These are phyloP conservation scores for Eptatretus atami DNA, from an alignment of 2,797 vertebrate genomes.

Conservation along the genomic window DNA sequence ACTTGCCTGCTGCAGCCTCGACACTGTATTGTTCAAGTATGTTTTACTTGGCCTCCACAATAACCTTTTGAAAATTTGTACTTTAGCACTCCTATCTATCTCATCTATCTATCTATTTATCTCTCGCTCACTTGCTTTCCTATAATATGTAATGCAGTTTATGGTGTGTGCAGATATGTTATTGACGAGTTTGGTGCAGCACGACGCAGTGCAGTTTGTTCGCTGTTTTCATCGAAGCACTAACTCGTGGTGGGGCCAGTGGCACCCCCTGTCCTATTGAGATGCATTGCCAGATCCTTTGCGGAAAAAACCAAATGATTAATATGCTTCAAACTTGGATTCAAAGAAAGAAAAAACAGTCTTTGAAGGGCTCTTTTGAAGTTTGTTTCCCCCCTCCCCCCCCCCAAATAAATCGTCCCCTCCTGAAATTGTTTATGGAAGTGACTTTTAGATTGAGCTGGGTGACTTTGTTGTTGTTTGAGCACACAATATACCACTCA, in stretches of 20 bases:
- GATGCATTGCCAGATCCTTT: slow-evolving; percentile 95
- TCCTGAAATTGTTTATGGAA: too few species aligned
- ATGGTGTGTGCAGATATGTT: slow-evolving; percentile 28
- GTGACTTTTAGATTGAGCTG: too few species aligned
- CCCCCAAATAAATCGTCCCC: too few species aligned
- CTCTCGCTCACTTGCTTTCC: too few species aligned
- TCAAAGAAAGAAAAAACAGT: too few species aligned
- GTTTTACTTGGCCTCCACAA: slow-evolving; percentile 9
- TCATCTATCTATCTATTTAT: too few species aligned
- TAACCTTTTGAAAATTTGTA: background rate
- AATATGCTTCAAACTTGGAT: background rate
- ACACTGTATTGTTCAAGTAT: slow-evolving; percentile 74
- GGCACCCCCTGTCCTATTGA: slow-evolving; percentile 79
- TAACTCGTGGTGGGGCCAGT: slow-evolving; percentile 52
- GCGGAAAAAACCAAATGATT: slow-evolving; percentile 26
- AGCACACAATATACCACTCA: too few species aligned
- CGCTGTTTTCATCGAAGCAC: slow-evolving; percentile 78
- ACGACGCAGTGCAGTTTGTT: slow-evolving; percentile 51
- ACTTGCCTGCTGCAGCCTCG: slow-evolving; percentile 73
- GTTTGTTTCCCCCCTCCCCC: too few species aligned
- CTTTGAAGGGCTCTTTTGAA: too few species aligned
- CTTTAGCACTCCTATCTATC: too few species aligned
- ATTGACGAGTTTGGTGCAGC: slow-evolving; percentile 83
- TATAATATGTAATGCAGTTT: too few species aligned
- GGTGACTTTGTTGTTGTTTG: background rate